Evolutionary conservation across 2,888 invertebrate genomes (phyloP).

Genomic region (Dryomyza anilis): DNA sequence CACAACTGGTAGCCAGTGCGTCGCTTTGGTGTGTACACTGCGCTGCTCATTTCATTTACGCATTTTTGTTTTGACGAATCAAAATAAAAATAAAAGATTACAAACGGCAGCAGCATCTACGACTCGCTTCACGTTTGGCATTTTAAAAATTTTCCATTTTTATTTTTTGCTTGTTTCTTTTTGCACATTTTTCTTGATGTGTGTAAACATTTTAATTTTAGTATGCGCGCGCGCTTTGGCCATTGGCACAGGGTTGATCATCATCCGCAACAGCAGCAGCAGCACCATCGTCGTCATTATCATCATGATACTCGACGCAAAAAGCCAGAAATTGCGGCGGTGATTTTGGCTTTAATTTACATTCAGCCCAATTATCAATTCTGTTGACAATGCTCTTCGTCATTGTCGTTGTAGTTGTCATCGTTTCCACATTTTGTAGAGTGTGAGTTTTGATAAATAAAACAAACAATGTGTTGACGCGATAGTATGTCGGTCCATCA

Average conservation of each 20-base stretch:
- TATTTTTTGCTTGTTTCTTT: not conserved
- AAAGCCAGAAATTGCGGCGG: not conserved
- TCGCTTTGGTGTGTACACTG: not conserved
- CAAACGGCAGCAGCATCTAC: not conserved
- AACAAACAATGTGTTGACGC: conserved; percentile 29
- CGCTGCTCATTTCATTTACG: not conserved
- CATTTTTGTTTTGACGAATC: not conserved
- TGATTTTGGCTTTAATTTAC: not conserved
- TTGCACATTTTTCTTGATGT: too few species aligned
- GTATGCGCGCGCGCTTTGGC: too few species aligned
- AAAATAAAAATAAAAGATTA: conserved; percentile 11
- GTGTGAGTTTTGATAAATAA: conserved; percentile 33
- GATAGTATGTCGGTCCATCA: too few species aligned
- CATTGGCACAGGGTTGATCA: too few species aligned
- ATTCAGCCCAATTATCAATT: not conserved
- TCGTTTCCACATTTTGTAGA: not conserved
- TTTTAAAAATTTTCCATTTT: not conserved
- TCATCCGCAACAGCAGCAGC: too few species aligned
- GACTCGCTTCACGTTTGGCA: not conserved
- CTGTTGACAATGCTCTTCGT: not conserved
- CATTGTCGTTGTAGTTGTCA: not conserved
- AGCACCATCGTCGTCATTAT: too few species aligned
- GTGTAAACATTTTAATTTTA: not conserved
- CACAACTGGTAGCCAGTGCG: too few species aligned
- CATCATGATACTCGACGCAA: not conserved